Conservation (phyloP, 2,113 vertebrate genomes). For the Triplophysa siluroides region DNA sequence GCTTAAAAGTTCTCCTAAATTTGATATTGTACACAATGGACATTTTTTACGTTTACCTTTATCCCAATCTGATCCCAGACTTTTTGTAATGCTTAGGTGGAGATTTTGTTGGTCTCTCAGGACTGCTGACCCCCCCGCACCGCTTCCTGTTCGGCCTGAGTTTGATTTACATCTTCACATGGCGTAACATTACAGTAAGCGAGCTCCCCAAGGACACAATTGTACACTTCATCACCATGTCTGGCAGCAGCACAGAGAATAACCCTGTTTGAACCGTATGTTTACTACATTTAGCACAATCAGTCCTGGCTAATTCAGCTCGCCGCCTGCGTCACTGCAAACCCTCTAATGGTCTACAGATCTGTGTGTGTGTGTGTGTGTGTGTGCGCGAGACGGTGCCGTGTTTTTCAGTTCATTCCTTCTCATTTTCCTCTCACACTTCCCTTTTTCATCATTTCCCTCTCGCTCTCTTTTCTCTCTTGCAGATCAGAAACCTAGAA, state of each 20-base stretch:
- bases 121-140: neutral
- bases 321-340: constrained; percentile 41
- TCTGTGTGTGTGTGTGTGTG: constrained; percentile 33
- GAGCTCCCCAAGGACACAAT: constrained; percentile 49
- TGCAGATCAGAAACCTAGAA: neutral
- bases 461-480: constrained; percentile 14
- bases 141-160: constrained; percentile 36
- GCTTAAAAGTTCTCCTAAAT: no score
- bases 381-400: constrained; percentile 21
- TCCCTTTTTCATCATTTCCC: neutral
- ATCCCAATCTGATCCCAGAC: neutral
- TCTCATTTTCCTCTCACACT: neutral
- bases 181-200: constrained; percentile 46
- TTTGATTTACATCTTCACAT: constrained; percentile 51
- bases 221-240: constrained; percentile 43
- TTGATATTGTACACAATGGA: no score
- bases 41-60: neutral
- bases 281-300: constrained; percentile 51
- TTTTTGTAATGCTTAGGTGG: constrained; percentile 1
- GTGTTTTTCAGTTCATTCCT: constrained; percentile 2
- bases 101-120: constrained; percentile 20
- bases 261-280: constrained; percentile 47
- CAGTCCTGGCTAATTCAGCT: constrained; percentile 54
- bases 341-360: constrained; percentile 43
- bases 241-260: constrained; percentile 51